Conservation (phyloP, 2,113 vertebrate species). For the Tachysurus fulvidraco region DNA sequence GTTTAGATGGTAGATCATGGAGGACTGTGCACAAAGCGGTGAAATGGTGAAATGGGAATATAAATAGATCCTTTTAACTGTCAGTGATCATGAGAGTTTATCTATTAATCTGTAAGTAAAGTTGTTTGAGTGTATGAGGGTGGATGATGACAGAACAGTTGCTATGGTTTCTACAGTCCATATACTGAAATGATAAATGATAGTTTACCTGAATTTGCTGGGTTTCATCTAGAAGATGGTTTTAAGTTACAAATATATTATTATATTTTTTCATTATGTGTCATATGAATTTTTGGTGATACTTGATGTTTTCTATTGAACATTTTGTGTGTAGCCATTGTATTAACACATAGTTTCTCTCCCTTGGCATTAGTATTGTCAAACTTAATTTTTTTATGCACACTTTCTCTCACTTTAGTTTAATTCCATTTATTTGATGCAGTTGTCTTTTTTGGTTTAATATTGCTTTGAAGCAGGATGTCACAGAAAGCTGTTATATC, state of each 20-base stretch:
- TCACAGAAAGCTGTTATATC: neutral
- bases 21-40: neutral
- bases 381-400: neutral
- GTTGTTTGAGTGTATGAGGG: constrained; percentile 25
- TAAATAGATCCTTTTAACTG: constrained; percentile 41
- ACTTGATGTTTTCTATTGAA: constrained; percentile 11
- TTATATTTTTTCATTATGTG: neutral
- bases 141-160: constrained; percentile 34
- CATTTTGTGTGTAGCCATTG: neutral
- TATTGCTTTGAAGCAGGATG: neutral
- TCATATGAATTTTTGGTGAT: neutral
- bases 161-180: constrained; percentile 36
- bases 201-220: neutral
- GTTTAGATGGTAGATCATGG: neutral
- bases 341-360: constrained; percentile 3
- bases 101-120: constrained; percentile 43
- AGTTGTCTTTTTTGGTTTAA: neutral
- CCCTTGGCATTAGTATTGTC: neutral
- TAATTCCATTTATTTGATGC: neutral
- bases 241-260: constrained; percentile 17
- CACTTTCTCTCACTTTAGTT: neutral
- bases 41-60: neutral
- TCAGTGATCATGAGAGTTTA: constrained; percentile 37
- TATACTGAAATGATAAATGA: neutral
- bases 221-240: neutral